phyloP scores from a whole-genome alignment of 2,888 invertebrate species.

The Stenurella melanura region DNA sequence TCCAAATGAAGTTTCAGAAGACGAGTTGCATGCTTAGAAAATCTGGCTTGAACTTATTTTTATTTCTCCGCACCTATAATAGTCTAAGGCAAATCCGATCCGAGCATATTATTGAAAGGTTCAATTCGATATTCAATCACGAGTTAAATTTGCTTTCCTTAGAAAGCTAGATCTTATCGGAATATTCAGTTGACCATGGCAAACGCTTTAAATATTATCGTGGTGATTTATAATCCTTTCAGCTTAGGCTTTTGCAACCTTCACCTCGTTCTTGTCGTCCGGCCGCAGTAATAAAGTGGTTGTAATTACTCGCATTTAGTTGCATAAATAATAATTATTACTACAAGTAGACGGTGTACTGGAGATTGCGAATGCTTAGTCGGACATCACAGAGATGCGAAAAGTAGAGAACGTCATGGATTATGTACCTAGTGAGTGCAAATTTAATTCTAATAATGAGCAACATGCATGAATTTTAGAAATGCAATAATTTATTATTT shows the following conservation, averaged over 20 bases:
- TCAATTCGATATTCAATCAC: background rate
- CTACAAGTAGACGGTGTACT: no score
- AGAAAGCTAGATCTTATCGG: slow-evolving; percentile 25
- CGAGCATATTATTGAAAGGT: background rate
- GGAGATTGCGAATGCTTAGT: no score
- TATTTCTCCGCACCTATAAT: background rate
- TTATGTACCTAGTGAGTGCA: no score
- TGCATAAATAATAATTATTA: no score
- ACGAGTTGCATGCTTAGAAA: background rate
- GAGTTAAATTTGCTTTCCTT: slow-evolving; percentile 14
- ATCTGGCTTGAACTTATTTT: background rate
- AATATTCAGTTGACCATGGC: slow-evolving; percentile 24
- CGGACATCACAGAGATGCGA: no score
- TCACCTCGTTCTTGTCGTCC: background rate
- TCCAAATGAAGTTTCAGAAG: background rate
- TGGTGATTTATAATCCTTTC: background rate
- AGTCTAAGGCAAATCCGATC: background rate
- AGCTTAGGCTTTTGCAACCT: background rate
- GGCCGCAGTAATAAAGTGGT: background rate
- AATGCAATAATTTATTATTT: no score
- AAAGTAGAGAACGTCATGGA: no score
- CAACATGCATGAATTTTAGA: no score
- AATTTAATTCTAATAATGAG: no score
- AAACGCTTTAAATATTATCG: slow-evolving; percentile 10
- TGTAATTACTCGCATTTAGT: background rate